phyloP scores from a whole-genome alignment of 2,888 invertebrate species.

The Acleris cristana region DNA sequence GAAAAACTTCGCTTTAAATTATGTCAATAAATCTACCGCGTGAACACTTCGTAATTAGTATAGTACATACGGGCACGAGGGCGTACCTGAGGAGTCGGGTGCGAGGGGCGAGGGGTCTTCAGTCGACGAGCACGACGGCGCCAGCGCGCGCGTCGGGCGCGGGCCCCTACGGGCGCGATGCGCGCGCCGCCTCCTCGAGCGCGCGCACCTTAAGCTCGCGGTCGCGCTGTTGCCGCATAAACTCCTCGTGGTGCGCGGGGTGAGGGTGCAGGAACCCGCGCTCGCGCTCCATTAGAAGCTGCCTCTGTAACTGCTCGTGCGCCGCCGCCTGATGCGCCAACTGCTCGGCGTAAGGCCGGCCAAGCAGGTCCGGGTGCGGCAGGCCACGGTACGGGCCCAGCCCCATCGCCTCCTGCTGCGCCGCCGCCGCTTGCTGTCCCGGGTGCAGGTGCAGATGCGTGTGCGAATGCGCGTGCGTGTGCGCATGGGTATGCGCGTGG shows the following conservation, averaged over 20 bases:
- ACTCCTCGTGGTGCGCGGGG: constrained; percentile 79
- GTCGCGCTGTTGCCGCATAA: constrained; percentile 90
- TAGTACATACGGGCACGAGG: constrained; percentile 38
- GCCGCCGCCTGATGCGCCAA: constrained; percentile 91
- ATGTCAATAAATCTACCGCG: constrained; percentile 50
- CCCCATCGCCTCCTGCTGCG: constrained; percentile 87
- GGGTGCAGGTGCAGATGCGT: constrained; percentile 92
- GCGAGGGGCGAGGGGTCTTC: too few relatives aligned
- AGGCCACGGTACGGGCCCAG: constrained; percentile 85
- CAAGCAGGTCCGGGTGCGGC: constrained; percentile 90
- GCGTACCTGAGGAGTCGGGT: background rate
- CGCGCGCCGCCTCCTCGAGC: constrained; percentile 93
- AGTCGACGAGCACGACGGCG: background rate
- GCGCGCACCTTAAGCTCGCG: constrained; percentile 93
- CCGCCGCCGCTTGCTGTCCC: constrained; percentile 87
- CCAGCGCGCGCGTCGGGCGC: constrained; percentile 42
- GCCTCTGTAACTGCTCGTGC: constrained; percentile 93
- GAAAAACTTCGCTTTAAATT: constrained; percentile 47
- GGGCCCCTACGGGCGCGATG: constrained; percentile 71
- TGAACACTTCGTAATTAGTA: constrained; percentile 51
- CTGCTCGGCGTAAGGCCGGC: constrained; percentile 92
- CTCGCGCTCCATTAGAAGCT: constrained; percentile 92
- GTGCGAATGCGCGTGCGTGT: constrained; percentile 96
- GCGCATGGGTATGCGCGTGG: constrained; percentile 96
- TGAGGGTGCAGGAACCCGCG: constrained; percentile 84